Conservation (phyloP, 2,888 invertebrate genomes). For the Calliphora vomitoria region DNA sequence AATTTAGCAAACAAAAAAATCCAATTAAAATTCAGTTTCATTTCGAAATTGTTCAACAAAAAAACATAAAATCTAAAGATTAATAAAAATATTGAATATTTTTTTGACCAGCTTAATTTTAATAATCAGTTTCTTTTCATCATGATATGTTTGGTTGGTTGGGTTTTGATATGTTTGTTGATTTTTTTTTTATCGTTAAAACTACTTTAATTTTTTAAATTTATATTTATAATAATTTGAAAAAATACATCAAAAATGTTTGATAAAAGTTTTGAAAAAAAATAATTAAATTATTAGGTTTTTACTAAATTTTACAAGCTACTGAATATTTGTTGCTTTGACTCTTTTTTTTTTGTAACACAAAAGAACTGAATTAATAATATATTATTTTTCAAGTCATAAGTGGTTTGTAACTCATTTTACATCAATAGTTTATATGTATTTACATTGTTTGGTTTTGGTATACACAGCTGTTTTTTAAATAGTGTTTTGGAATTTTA, state of each 20-base stretch:
- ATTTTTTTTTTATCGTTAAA: slow-evolving; percentile 75
- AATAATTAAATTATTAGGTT: not conserved
- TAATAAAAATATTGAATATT: not conserved
- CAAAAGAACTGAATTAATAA: slow-evolving; percentile 2
- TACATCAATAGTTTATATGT: slow-evolving; percentile 37
- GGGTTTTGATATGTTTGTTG: slow-evolving; percentile 76
- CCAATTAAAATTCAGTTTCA: not conserved
- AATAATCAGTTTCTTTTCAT: slow-evolving; percentile 22
- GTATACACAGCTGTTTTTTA: slow-evolving; percentile 33
- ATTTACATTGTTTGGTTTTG: slow-evolving; percentile 65
- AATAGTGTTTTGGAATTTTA: too few species aligned
- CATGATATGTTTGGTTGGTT: slow-evolving; percentile 67
- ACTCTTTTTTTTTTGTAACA: slow-evolving; percentile 57
- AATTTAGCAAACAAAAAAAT: too few species aligned
- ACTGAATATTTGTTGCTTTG: not conserved
- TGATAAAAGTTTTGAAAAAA: slow-evolving; percentile 53
- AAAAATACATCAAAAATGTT: slow-evolving; percentile 60
- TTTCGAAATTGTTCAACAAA: not conserved
- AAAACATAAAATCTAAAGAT: slow-evolving; percentile 8
- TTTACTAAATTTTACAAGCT: not conserved
- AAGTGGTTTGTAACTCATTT: slow-evolving; percentile 75
- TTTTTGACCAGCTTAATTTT: slow-evolving; percentile 19
- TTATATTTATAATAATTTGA: slow-evolving; percentile 33
- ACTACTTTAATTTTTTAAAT: slow-evolving; percentile 26
- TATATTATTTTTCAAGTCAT: slow-evolving; percentile 32